A percentile compares a stretch with the other conserved stretches of the same genome.
Conservation (phyloP, 2,113 vertebrate species). For the Dissostichus mawsoni region DNA sequence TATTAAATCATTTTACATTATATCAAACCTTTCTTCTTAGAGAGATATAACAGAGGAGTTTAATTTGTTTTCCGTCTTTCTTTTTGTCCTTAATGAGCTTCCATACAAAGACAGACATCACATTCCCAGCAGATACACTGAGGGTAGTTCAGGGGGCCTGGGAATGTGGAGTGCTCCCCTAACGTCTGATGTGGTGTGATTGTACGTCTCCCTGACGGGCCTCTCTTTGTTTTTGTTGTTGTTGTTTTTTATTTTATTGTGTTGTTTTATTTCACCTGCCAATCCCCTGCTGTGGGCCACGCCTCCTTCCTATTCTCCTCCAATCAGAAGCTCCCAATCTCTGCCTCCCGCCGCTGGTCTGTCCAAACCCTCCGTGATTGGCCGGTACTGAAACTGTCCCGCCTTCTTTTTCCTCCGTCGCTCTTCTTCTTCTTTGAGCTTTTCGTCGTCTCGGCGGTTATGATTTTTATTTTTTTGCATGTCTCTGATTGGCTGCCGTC, state of each 20-base stretch:
- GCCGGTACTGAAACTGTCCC: slow-evolving; percentile 90
- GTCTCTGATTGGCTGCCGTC: slow-evolving; percentile 48
- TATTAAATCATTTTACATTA: too few relatives aligned
- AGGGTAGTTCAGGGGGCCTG: slow-evolving; percentile 6
- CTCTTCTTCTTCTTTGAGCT: neutral
- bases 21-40: too few relatives aligned
- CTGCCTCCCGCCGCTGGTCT: slow-evolving; percentile 96
- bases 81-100: too few relatives aligned
- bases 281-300: slow-evolving; percentile 83
- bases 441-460: neutral
- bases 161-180: slow-evolving; percentile 5
- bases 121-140: neutral
- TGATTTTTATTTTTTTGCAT: slow-evolving; percentile 25
- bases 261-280: slow-evolving; percentile 29
- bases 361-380: slow-evolving; percentile 98
- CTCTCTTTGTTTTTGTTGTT: slow-evolving; percentile 25
- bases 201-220: slow-evolving; percentile 35
- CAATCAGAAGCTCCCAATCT: slow-evolving; percentile 94
- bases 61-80: too few relatives aligned
- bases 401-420: neutral
- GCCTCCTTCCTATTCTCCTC: slow-evolving; percentile 75
- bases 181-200: neutral
- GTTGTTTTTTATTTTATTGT: slow-evolving; percentile 8
- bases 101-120: too few relatives aligned
- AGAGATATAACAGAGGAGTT: too few relatives aligned